Evolutionary conservation across 2,888 invertebrate genomes (phyloP).

Genomic region (Phlogophora meticulosa): DNA sequence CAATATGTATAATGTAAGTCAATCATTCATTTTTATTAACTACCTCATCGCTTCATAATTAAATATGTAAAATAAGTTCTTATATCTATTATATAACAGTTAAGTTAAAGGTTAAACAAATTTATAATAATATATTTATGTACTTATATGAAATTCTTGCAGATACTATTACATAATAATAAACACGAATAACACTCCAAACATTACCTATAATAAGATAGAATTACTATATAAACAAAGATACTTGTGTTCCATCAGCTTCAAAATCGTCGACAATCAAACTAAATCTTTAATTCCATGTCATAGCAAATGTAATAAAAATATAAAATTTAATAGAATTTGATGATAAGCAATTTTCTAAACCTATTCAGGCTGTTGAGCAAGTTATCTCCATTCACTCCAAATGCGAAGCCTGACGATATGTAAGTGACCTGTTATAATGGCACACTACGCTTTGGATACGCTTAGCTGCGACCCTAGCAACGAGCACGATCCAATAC

Average conservation of each 20-base stretch:
- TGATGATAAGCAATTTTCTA: constrained; percentile 74
- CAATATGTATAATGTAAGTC: neutral
- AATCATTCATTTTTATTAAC: neutral
- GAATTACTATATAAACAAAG: too few relatives aligned
- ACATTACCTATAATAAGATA: too few relatives aligned
- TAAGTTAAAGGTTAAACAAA: neutral
- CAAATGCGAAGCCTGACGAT: constrained; percentile 85
- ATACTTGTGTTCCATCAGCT: constrained; percentile 5
- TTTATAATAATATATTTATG: neutral
- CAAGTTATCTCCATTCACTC: constrained; percentile 88
- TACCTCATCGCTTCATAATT: neutral
- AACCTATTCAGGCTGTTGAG: constrained; percentile 86
- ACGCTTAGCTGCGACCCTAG: constrained; percentile 84
- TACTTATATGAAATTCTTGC: neutral
- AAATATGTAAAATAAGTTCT: neutral
- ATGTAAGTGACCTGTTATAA: constrained; percentile 82
- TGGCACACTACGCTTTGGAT: constrained; percentile 76
- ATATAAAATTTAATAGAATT: constrained; percentile 48
- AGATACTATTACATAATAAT: neutral
- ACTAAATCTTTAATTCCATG: constrained; percentile 29
- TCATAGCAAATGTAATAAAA: constrained; percentile 42
- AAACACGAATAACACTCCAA: neutral
- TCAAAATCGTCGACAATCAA: constrained; percentile 8
- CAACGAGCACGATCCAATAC: constrained; percentile 78
- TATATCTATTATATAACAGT: too few relatives aligned